Conservation (phyloP, 2,888 invertebrate genomes). For the Sarcophaga subvicina region DNA sequence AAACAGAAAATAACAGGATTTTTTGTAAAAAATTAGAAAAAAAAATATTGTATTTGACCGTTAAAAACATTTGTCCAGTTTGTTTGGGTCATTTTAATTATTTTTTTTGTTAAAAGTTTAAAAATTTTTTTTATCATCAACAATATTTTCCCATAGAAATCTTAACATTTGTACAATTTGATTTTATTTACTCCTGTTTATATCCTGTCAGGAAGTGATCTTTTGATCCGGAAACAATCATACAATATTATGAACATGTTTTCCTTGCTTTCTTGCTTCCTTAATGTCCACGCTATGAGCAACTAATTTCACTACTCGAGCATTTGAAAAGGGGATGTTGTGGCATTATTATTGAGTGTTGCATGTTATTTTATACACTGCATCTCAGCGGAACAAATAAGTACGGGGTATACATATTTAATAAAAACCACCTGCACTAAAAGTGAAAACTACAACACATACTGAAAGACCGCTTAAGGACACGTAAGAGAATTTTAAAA, state of each 20-base stretch:
- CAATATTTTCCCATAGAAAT: conserved; percentile 67
- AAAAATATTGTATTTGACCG: conserved; percentile 24
- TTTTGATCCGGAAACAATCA: conserved; percentile 81
- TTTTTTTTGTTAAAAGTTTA: conserved; percentile 5
- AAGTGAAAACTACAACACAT: conserved; percentile 36
- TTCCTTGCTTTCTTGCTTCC: conserved; percentile 49
- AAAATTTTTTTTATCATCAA: conserved; percentile 21
- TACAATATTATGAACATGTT: conserved; percentile 74
- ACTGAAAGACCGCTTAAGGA: not conserved
- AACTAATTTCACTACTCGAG: not conserved
- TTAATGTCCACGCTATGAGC: conserved; percentile 36
- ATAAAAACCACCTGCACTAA: conserved; percentile 75
- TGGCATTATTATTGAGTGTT: conserved; percentile 72
- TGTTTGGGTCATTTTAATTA: conserved; percentile 15
- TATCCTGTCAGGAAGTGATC: conserved; percentile 79
- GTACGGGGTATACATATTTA: conserved; percentile 46
- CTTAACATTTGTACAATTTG: conserved; percentile 64
- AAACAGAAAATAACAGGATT: conserved; percentile 30
- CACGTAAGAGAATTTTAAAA: conserved; percentile 42
- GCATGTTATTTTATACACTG: conserved; percentile 54
- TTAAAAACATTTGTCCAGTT: conserved; percentile 25
- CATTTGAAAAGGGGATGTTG: conserved; percentile 61
- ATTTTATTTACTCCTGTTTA: conserved; percentile 74
- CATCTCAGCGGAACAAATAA: conserved; percentile 63
- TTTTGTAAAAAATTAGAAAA: not conserved